Base-by-base conservation (phyloP, 2,113 vertebrate genomes). In the Sisor rabdophorus region DNA sequence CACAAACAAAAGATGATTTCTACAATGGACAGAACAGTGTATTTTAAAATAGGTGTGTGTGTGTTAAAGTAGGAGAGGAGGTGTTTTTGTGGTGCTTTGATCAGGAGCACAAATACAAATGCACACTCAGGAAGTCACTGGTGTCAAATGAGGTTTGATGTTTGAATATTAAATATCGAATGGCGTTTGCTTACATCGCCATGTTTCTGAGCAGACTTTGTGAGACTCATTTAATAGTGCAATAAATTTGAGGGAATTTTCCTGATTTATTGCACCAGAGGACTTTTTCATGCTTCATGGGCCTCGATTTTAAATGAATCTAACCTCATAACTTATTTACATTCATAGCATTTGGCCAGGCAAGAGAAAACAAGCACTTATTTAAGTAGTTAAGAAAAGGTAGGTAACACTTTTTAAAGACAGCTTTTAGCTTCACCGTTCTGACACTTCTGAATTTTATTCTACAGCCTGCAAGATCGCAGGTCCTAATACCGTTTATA, bases 1-100 rank as follows among this genome's bases (percentile, higher is more conserved):
- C 84, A 78, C 84, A 87, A 89, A 88, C 84, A 80, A 82, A 82
- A 79, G 81, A 80, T 73, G 32, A 61, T 63, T 9, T 72, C 69
- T 72, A 84, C 85, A 84, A 88, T 84, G 65, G 50, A 69, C 65
- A 69, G 11, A 76, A 88, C 76, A 78, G 80, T 72, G 82, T 53
- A 44, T 44, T 44, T 44, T 44, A 8, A 9, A 44, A n/a, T n/a
- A 8, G 4, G 40, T 1, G 40, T 44, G 40, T 44, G 10, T 44
- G 40, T 10, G 9, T 44, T 44, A 44, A 44, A 44, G 40, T 44
- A 10, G 40, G 40, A 44, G 40, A 10, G 8, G 40, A 9, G 40
- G 40, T 4, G 40, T 44, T 44, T 44, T 44, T 9, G 5, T 1
- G 9, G 40, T 6, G 78, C 47, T 78, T 78, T 71, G 83, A 80